Conservation (phyloP, 2,888 invertebrate genomes). For the Agrilus biguttatus region DNA sequence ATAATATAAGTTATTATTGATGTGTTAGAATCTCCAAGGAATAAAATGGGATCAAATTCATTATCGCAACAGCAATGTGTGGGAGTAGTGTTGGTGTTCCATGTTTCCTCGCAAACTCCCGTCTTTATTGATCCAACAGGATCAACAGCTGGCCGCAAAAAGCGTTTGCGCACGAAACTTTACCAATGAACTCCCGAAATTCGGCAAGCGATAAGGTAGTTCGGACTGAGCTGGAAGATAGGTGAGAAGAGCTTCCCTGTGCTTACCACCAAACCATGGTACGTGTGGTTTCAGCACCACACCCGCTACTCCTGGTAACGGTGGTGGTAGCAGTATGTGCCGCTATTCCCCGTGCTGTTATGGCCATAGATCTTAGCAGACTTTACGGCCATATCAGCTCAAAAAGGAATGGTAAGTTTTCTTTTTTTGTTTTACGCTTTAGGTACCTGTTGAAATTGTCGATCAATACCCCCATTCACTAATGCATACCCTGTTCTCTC, state of each 20-base stretch:
- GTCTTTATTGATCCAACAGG: too few species aligned
- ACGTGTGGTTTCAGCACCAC: conserved; percentile 26
- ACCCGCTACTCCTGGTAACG: conserved; percentile 28
- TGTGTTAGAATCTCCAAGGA: too few species aligned
- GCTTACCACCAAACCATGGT: conserved; percentile 27
- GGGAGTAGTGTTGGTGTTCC: too few species aligned
- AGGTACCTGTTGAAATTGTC: too few species aligned
- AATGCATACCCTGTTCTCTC: too few species aligned
- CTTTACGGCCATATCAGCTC: conserved; percentile 63
- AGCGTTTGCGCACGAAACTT: too few species aligned
- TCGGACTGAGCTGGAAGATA: conserved; percentile 18
- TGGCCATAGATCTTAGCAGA: conserved; percentile 66
- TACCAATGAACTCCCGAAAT: not conserved
- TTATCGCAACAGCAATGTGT: too few species aligned
- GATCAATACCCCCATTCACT: too few species aligned
- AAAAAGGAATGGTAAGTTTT: conserved; percentile 52
- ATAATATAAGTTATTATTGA: too few species aligned
- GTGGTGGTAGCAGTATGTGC: conserved; percentile 47
- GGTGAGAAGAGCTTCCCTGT: conserved; percentile 23
- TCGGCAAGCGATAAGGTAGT: conserved; percentile 4
- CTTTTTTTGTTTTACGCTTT: not conserved
- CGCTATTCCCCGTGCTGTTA: conserved; percentile 48
- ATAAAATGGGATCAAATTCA: too few species aligned
- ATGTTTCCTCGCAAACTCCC: too few species aligned
- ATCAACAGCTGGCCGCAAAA: too few species aligned